phyloP scores from a whole-genome alignment of 2,113 vertebrate species.

The Aegotheles bennettii region DNA sequence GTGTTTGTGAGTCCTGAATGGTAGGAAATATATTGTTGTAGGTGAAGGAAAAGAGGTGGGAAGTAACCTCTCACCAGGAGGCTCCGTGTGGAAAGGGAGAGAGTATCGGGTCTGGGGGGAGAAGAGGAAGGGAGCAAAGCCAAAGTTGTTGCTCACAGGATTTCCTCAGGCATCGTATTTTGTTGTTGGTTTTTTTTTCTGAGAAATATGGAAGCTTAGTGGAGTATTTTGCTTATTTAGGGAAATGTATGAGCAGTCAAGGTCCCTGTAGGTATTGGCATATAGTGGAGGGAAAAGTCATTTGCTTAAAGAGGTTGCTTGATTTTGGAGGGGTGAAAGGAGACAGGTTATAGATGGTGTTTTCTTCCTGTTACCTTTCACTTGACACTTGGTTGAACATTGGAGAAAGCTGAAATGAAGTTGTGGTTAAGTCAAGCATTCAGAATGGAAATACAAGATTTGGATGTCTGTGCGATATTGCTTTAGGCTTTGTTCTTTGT shows the following conservation, averaged over 20 bases:
- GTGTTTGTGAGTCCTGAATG: not conserved
- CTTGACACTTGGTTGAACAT: not conserved
- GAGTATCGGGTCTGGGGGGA: fast-evolving
- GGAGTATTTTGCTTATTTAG: not conserved
- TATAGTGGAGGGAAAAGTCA: not conserved
- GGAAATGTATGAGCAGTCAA: not conserved
- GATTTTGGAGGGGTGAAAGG: not conserved
- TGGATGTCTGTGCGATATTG: not conserved
- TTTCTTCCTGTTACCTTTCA: not conserved
- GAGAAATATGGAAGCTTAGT: not conserved
- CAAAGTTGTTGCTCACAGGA: not conserved
- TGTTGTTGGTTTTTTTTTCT: not conserved
- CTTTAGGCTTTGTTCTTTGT: not conserved
- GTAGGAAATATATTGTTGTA: too few relatives aligned
- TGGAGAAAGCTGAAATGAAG: not conserved
- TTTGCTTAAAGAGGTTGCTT: not conserved
- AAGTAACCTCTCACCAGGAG: not conserved
- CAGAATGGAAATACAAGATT: not conserved
- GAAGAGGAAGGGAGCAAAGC: not conserved
- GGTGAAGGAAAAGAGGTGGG: not conserved
- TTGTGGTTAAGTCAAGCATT: not conserved
- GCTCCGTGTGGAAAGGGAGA: not conserved
- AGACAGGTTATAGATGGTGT: not conserved
- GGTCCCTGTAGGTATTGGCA: not conserved
- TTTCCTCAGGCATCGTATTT: not conserved